These are phyloP conservation scores for Drosophila nigromelanica DNA, from an alignment of 1,140 invertebrate species.

Conservation along the genomic window DNA sequence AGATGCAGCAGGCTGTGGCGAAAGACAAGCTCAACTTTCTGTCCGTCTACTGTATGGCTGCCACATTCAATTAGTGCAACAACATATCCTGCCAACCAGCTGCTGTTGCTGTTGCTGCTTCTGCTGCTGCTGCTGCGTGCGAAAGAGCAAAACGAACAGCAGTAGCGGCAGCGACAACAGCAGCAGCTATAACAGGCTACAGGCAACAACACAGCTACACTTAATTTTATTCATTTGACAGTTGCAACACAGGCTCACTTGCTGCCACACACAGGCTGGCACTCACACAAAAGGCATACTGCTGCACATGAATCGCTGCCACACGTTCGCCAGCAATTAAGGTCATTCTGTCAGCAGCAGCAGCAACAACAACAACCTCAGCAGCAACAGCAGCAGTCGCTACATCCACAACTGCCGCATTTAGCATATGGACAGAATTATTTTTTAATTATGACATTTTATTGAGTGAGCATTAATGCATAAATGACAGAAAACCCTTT, in stretches of 20 bases:
- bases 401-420: constrained; percentile 39
- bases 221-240: constrained; percentile 83
- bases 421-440: constrained; percentile 54
- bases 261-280: constrained; percentile 39
- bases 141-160: constrained; percentile 47
- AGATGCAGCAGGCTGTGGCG: constrained; percentile 38
- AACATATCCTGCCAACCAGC: constrained; percentile 77
- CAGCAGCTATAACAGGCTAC: constrained; percentile 21
- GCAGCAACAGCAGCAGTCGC: constrained; percentile 21
- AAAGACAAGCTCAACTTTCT: constrained; percentile 48
- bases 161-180: constrained; percentile 33
- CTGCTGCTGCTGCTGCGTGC: constrained; percentile 29
- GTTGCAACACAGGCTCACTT: constrained; percentile 64
- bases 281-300: constrained; percentile 26
- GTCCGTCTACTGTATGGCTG: constrained; percentile 55
- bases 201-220: constrained; percentile 54
- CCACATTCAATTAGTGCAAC: constrained; percentile 82
- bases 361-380: constrained; percentile 5
- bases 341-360: constrained; percentile 61
- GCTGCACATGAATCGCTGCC: constrained; percentile 66
- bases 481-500: constrained; percentile 51
- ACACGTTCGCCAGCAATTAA: constrained; percentile 77
- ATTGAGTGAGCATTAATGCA: constrained; percentile 77
- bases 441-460: constrained; percentile 81
- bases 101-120: constrained; percentile 43